Evolutionary conservation across 1,140 invertebrate species (phyloP).

Genomic region (Oreohelix idahoensis): DNA sequence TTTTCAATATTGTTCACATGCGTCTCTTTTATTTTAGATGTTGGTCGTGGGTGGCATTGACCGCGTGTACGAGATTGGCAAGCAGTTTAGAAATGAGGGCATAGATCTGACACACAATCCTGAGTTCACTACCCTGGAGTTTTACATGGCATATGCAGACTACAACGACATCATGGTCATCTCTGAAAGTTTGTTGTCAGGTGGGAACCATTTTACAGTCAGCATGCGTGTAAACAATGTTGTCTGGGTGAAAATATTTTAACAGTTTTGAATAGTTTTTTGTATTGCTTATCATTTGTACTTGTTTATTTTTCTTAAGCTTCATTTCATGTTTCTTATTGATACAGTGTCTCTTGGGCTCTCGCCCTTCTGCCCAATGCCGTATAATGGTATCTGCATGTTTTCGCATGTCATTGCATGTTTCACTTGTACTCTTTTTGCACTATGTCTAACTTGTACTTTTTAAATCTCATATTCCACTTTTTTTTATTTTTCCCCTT

Average conservation of each 20-base stretch:
- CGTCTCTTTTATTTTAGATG: constrained; percentile 78
- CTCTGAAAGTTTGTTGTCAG: constrained; percentile 92
- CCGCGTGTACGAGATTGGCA: constrained; percentile 97
- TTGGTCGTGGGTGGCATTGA: constrained; percentile 97
- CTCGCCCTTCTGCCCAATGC: no score
- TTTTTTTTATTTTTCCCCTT: no score
- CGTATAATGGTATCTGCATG: no score
- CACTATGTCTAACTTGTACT: no score
- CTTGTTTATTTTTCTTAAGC: no score
- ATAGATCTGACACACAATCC: constrained; percentile 99
- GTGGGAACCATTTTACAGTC: constrained; percentile 63
- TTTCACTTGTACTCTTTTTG: no score
- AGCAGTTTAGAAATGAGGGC: constrained; percentile 98
- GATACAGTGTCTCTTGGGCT: no score
- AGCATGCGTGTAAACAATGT: background rate
- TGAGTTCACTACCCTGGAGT: constrained; percentile 99
- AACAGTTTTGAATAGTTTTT: no score
- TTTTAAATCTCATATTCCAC: no score
- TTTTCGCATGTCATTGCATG: no score
- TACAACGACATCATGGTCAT: constrained; percentile 96
- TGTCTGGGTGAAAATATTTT: background rate
- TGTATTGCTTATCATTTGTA: no score
- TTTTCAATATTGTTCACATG: background rate
- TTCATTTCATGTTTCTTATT: no score
- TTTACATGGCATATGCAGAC: constrained; percentile 99